Evolutionary conservation across 2,888 invertebrate genomes (phyloP).

Genomic region (Perithous albicinctus): DNA sequence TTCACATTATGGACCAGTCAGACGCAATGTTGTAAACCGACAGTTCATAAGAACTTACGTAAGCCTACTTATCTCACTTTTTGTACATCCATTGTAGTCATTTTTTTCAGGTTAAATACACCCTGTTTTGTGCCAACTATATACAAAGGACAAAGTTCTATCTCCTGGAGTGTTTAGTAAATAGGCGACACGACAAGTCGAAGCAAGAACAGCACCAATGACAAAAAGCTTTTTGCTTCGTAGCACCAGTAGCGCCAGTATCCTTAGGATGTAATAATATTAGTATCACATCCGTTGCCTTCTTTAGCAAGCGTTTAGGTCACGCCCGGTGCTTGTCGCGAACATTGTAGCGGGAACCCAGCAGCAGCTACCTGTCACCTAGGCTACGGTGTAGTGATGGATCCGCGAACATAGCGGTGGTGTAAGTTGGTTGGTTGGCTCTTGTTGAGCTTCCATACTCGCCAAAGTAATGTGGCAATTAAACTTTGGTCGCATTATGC

Average conservation of each 20-base stretch:
- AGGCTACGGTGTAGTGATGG: slow-evolving; percentile 74
- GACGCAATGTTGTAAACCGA: no score
- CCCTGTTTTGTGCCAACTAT: neutral
- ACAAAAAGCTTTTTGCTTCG: neutral
- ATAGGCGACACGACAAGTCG: neutral
- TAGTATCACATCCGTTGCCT: neutral
- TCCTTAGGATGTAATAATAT: slow-evolving; percentile 13
- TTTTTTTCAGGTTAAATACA: neutral
- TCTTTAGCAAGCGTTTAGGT: slow-evolving; percentile 1
- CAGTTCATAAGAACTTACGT: no score
- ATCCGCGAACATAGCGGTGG: slow-evolving; percentile 72
- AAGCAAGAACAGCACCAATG: neutral
- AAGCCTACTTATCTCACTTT: no score
- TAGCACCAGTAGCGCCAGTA: neutral
- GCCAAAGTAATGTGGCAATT: slow-evolving; percentile 82
- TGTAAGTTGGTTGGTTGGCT: slow-evolving; percentile 67
- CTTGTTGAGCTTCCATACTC: slow-evolving; percentile 49
- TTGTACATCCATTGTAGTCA: no score
- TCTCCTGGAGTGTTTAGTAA: neutral
- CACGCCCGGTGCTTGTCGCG: slow-evolving; percentile 17
- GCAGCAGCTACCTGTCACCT: slow-evolving; percentile 67
- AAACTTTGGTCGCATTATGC: slow-evolving; percentile 83
- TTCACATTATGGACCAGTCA: no score
- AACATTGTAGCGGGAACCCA: slow-evolving; percentile 31
- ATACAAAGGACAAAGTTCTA: neutral